phyloP scores from a whole-genome alignment of 1,140 invertebrate genomes.

The Neodiprion fabricii region DNA sequence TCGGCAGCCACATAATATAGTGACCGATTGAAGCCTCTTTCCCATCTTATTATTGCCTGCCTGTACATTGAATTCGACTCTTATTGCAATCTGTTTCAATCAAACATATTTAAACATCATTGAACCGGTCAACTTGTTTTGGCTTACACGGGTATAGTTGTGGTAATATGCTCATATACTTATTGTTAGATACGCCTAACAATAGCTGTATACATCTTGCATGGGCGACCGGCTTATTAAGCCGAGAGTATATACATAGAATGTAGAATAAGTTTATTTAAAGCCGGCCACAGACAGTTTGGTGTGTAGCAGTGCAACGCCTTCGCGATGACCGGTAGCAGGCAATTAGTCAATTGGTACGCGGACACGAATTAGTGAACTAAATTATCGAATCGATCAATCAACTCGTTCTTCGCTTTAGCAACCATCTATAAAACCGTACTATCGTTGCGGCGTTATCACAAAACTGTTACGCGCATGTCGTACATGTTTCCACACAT shows the following conservation, averaged over 20 bases:
- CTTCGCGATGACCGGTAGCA: not conserved
- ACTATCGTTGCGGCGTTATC: not conserved
- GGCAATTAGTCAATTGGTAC: conserved; percentile 7
- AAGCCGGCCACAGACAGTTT: not conserved
- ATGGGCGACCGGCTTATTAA: not conserved
- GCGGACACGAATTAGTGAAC: not conserved
- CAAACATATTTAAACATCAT: not conserved
- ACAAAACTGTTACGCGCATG: no score
- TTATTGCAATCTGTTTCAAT: not conserved
- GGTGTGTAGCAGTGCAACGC: not conserved
- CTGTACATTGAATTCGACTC: no score
- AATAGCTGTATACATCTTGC: no score
- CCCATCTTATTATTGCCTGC: no score
- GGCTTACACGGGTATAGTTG: no score
- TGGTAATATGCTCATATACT: no score
- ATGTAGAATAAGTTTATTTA: conserved; percentile 8
- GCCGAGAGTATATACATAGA: conserved; percentile 2
- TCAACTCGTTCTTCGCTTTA: not conserved
- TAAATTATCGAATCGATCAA: not conserved
- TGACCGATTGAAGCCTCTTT: no score
- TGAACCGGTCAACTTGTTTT: no score
- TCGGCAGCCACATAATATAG: no score
- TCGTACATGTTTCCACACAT: no score
- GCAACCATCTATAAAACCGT: not conserved
- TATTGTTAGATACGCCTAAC: no score